These are phyloP conservation scores for Melopsittacus undulatus DNA, from an alignment of 2,797 vertebrate species.

Conservation along the genomic window DNA sequence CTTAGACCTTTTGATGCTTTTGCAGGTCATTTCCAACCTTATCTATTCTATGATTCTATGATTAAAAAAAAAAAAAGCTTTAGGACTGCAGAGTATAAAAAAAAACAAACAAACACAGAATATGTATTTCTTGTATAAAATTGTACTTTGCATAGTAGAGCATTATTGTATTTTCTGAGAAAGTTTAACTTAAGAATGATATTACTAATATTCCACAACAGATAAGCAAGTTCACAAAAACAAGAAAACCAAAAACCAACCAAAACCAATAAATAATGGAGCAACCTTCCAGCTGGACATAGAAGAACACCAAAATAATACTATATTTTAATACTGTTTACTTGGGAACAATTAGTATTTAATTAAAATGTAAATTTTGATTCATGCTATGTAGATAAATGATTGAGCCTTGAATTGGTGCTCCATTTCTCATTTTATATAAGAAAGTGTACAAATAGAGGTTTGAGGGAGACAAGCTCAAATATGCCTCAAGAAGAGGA, in stretches of 20 bases:
- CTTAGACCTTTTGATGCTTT: neutral
- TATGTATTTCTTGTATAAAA: neutral
- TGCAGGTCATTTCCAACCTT: neutral
- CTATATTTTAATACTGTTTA: conserved; percentile 43
- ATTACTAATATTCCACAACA: neutral
- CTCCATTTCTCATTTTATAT: conserved; percentile 58
- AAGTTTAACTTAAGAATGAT: neutral
- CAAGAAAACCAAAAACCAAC: neutral
- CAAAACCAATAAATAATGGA: neutral
- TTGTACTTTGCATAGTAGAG: neutral
- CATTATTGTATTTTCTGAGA: neutral
- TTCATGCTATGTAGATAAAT: conserved; percentile 43
- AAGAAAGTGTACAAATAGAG: conserved; percentile 55
- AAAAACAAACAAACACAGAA: neutral
- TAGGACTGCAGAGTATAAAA: neutral
- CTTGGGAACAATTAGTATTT: conserved; percentile 48
- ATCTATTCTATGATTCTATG: neutral
- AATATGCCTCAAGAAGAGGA: neutral
- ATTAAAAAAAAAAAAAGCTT: neutral
- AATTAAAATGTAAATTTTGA: conserved; percentile 64
- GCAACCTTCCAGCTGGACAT: neutral
- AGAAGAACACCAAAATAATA: conserved; percentile 21
- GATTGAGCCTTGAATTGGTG: conserved; percentile 3
- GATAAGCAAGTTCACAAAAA: neutral
- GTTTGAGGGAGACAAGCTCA: conserved; percentile 7